Base-by-base conservation (phyloP, 1,140 invertebrate genomes). In the Brachionus koreanus region DNA sequence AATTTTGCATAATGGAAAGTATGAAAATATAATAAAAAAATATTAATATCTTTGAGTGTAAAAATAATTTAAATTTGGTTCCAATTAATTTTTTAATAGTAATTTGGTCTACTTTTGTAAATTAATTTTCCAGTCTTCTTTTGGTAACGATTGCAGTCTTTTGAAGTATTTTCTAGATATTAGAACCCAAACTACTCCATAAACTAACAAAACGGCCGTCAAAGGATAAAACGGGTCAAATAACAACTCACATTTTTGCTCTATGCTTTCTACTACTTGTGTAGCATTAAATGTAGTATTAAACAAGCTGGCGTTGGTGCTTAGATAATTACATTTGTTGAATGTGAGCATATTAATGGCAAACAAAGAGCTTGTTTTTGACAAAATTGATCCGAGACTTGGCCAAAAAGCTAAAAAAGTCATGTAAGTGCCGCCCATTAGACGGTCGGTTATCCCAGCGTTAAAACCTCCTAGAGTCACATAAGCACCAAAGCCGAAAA, bases 391-490 rank as follows among this genome's bases (percentile, higher is more conserved):
- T 6, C 76, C 76, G n/a, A 61, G 29, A 43, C 39, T 79, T 13
- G 76, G 61, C 76, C 76, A 79, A 43, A 79, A 65, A 29, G 23
- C n/a, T 16, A 79, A 65, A 79, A 79, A 79, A 10, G 76, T 79
- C 49, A 79, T 42, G 6, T 79, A 79, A 42, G 76, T 79, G n/a
- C 49, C 76, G 7, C 76, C 76, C 4, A 79, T 61, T 16, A 65
- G 16, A 16, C 61, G 49, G 25, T 79, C 76, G 12, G 19, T 79
- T 35, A 79, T 79, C 57, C 16, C 61, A 5, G 76, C 76, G 37
- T 39, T 25, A 23, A 61, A 79, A 39, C 35, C 35, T 12, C 49
- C 76, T 2, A 79, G 13, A 65, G 49, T 61, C 19, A 82, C 19
- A 19, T 39, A 82, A 29, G 25, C n/a, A 29, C n/a, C 39, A 82